These are phyloP conservation scores for Ennomos erosarius DNA, from an alignment of 2,888 invertebrate species.

Conservation along the genomic window DNA sequence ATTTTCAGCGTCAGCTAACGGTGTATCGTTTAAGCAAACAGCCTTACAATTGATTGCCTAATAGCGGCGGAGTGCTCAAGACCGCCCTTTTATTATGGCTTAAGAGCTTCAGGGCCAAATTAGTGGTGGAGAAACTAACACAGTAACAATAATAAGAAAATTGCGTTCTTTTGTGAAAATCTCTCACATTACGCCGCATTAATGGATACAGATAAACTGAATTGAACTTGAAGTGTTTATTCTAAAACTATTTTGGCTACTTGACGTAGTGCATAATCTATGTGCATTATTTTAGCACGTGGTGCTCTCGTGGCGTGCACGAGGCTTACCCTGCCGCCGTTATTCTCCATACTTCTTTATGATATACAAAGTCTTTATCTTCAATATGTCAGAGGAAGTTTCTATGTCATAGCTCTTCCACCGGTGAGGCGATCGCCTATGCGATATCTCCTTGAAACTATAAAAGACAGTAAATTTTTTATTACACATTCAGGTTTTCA, in stretches of 20 bases:
- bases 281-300: constrained; percentile 51
- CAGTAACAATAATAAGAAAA: constrained; percentile 43
- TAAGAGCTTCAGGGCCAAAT: constrained; percentile 48
- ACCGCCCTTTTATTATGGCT: constrained; percentile 49
- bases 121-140: constrained; percentile 40
- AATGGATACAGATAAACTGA: constrained; percentile 6
- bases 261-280: constrained; percentile 40
- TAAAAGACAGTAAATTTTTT: constrained; percentile 74
- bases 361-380: constrained; percentile 57
- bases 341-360: constrained; percentile 71
- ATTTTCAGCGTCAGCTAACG: constrained; percentile 36
- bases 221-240: constrained; percentile 22
- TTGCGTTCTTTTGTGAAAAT: constrained; percentile 40
- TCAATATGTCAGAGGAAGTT: constrained; percentile 58
- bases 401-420: constrained; percentile 75
- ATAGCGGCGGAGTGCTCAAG: constrained; percentile 44
- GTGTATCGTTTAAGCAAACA: constrained; percentile 35
- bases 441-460: constrained; percentile 80
- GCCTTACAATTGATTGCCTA: constrained; percentile 62
- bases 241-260: constrained; percentile 22
- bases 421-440: constrained; percentile 67
- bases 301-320: constrained; percentile 57
- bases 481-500: constrained; percentile 60
- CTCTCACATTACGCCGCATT: constrained; percentile 14
- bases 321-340: constrained; percentile 76